Conservation (phyloP, 2,888 invertebrate genomes). For the Drosophila putrida region DNA sequence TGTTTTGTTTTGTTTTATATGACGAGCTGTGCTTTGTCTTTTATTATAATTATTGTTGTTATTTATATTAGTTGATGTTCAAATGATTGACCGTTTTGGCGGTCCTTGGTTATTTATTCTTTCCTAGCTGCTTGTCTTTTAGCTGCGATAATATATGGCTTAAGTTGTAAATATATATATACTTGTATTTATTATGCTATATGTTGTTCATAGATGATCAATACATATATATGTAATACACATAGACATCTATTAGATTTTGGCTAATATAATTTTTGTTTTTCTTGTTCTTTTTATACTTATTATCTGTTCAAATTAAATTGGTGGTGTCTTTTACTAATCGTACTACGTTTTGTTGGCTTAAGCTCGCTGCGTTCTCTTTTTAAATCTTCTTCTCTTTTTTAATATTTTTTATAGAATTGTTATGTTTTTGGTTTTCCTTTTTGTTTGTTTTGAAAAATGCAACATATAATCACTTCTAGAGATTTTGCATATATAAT, state of each 20-base stretch:
- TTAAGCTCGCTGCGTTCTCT: conserved; percentile 77
- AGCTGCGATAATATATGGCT: conserved; percentile 48
- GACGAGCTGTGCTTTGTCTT: conserved; percentile 53
- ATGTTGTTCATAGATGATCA: conserved; percentile 59
- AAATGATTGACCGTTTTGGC: conserved; percentile 35
- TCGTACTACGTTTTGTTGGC: conserved; percentile 76
- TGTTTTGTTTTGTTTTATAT: conserved; percentile 52
- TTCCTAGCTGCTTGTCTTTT: conserved; percentile 47
- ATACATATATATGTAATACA: conserved; percentile 46
- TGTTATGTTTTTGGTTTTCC: conserved; percentile 23
- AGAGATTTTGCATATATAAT: conserved; percentile 40
- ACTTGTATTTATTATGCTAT: conserved; percentile 44
- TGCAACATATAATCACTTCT: conserved; percentile 76
- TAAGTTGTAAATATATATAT: conserved; percentile 58
- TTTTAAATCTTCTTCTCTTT: conserved; percentile 30
- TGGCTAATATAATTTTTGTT: conserved; percentile 54
- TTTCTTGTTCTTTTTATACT: conserved; percentile 29
- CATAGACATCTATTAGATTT: conserved; percentile 60
- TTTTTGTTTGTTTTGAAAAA: conserved; percentile 58
- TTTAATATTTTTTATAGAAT: conserved; percentile 10
- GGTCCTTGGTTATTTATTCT: conserved; percentile 21
- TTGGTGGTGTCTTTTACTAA: conserved; percentile 83
- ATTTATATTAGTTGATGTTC: conserved; percentile 20
- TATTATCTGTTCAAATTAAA: conserved; percentile 63
- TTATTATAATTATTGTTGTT: conserved; percentile 25